phyloP scores from a whole-genome alignment of 2,797 vertebrate genomes.

The Sebastolobus alascanus region DNA sequence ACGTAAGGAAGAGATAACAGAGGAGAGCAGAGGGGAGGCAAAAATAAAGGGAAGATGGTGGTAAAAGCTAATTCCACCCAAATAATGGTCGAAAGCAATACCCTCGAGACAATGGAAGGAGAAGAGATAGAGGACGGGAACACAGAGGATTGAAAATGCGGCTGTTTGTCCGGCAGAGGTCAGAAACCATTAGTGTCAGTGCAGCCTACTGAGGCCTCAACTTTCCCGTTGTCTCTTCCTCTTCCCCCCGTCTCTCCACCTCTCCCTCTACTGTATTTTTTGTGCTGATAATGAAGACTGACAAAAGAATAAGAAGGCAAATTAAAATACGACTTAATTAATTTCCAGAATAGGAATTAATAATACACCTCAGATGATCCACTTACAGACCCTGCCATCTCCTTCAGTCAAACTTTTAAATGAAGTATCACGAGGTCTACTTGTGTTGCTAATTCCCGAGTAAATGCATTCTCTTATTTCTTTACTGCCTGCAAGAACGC shows the following conservation, averaged over 20 bases:
- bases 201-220: conserved; percentile 40
- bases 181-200: conserved; percentile 74
- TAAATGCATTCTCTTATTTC: conserved; percentile 54
- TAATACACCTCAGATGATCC: conserved; percentile 29
- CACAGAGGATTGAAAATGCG: conserved; percentile 65
- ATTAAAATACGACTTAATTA: conserved; percentile 30
- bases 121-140: conserved; percentile 46
- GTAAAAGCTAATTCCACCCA: conserved; percentile 73
- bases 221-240: conserved; percentile 4
- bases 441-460: conserved; percentile 46
- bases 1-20: conserved; percentile 38
- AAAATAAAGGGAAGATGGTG: conserved; percentile 43
- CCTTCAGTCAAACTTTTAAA: conserved; percentile 32
- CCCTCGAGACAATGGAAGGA: conserved; percentile 49
- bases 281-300: conserved; percentile 15
- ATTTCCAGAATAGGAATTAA: conserved; percentile 26
- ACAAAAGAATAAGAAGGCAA: conserved; percentile 27
- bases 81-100: conserved; percentile 65
- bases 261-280: background rate
- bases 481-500: conserved; percentile 50
- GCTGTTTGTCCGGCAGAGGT: conserved; percentile 72
- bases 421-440: conserved; percentile 14
- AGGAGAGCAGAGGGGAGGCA: conserved; percentile 31
- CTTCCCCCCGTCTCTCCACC: background rate
- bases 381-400: conserved; percentile 6